Evolutionary conservation across 2,888 invertebrate genomes (phyloP), one percentile per base, ranked within the genome.

Genomic region (Leptopilina myrica): DNA sequence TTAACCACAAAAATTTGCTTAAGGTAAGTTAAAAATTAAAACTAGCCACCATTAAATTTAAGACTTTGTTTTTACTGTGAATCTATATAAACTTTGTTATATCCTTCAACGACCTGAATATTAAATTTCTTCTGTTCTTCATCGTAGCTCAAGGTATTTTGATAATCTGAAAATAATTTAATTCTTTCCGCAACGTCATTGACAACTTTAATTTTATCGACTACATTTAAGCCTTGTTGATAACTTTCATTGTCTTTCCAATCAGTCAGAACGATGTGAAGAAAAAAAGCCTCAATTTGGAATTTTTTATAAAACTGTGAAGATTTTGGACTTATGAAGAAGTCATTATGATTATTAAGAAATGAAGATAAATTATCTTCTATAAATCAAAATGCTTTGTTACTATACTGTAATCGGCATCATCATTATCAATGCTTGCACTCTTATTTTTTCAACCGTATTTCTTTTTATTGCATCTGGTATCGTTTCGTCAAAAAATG

Each of bases 401-500:
- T 49, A 80, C 6, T 67, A 62, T 56, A 59, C 11, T 26, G 9
- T 66, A 49, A 20, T 79, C 79, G 9, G n/a, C n/a, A n/a, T 79
- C 77, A 14, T 46, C 66, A 11, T 56, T n/a, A 56, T 56, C 56
- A 9, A 56, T 49, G 12, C 69, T 64, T 64, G 49, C 56, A 40
- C 64, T 64, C 26, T 77, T 78, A 56, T 67, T 53, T 79, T 77
- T 64, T 53, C 11, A n/a, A 80, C 67, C 79, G 78, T 79, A 40
- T 81, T 79, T 64, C 33, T 59, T 76, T 78, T 66, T 20, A 67
- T 78, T 56, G 79, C 79, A 12, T 40, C 26, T 4, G 65, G 62
- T 65, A 81, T 15, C 4, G 66, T 14, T 33, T 80, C 65, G 65
- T 84, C 77, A 15, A 84, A 83, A 69, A 84, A 78, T 26, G 80